A percentile compares a stretch with the other conserved stretches of the same genome.
Evolutionary conservation across 2,797 vertebrate genomes (phyloP).

Genomic region (Kryptolebias ocellatus): DNA sequence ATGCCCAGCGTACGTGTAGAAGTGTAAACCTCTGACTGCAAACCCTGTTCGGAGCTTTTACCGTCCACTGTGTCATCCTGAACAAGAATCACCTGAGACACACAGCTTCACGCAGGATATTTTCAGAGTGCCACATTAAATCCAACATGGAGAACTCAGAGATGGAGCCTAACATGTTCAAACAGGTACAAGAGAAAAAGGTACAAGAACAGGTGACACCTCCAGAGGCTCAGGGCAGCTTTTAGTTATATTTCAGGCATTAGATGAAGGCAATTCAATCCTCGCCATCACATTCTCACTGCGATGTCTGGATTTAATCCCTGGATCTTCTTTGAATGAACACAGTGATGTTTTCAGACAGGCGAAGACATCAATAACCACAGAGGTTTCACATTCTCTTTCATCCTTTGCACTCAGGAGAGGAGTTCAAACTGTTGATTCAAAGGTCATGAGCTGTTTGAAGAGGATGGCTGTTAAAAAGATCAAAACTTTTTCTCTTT

Average conservation of each 20-base stretch:
- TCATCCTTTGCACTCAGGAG: slow-evolving; percentile 13
- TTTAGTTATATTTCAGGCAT: slow-evolving; percentile 39
- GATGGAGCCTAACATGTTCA: slow-evolving; percentile 43
- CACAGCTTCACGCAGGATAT: not conserved
- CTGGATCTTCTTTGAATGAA: slow-evolving; percentile 37
- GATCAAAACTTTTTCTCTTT: not conserved
- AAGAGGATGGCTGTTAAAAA: not conserved
- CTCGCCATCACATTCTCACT: slow-evolving; percentile 15
- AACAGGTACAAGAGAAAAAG: slow-evolving; percentile 30
- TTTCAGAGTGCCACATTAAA: slow-evolving; percentile 38
- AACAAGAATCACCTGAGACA: slow-evolving; percentile 15
- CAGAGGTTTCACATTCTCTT: slow-evolving; percentile 23
- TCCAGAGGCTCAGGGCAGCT: slow-evolving; percentile 7
- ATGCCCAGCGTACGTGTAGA: too few species aligned
- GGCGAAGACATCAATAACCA: slow-evolving; percentile 10
- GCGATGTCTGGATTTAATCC: slow-evolving; percentile 37
- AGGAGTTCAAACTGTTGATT: not conserved
- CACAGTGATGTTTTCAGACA: slow-evolving; percentile 25
- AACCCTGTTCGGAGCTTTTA: slow-evolving; percentile 8
- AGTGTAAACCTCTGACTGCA: slow-evolving; percentile 1
- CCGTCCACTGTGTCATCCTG: not conserved
- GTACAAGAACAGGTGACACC: slow-evolving; percentile 20
- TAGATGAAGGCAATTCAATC: slow-evolving; percentile 40
- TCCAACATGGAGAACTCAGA: slow-evolving; percentile 26
- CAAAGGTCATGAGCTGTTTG: not conserved